Evolutionary conservation across 2,888 invertebrate genomes (phyloP), one percentile per base, ranked within the genome.

Genomic region (Polymixis lichenea): DNA sequence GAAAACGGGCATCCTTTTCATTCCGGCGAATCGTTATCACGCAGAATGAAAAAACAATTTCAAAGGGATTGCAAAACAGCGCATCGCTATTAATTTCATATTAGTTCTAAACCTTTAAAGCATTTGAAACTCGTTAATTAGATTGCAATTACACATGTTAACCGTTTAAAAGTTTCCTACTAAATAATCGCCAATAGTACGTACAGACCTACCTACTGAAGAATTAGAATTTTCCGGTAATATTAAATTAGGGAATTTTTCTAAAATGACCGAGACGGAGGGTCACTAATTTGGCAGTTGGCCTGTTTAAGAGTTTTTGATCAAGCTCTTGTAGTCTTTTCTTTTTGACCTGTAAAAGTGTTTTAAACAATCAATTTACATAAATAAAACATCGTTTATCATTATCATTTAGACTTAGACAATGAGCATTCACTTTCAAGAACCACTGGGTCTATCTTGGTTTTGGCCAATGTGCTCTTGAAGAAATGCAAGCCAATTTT

Each of bases 1-100:
- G 93, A 92, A 92, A 92, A 77, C 82, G 75, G 60, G 69, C 83
- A 81, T 88, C 84, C 87, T 89, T 74, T 82, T 66, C 22, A 75
- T 84, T 88, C 77, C 83, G 80, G 67, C 74, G 65, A 80, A 79
- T 17, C 38, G 58, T 67, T 74, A 80, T 72, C 82, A 84, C 65
- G 76, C 69, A 62, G 49, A 56, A 46, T 38, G 43, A 70, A 79
- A 32, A 55, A 80, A 65, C 75, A 62, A 72, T 75, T 82, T 72
- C 68, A 71, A 77, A 75, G 71, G 56, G 38, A 78, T 85, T 85
- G 73, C 85, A 74, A 70, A 82, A 84, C 43, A 67, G n/a, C 19
- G 38, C 55, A 71, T 61, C 49, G 60, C 55, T 75, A 71, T 72
- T 77, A 83, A 71, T 73, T 83, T 76, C 62, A 71, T 67, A 58